Evolutionary conservation across 2,888 invertebrate species (phyloP), one percentile per base, ranked within the genome.

Genomic region (Punctoribates punctum): DNA sequence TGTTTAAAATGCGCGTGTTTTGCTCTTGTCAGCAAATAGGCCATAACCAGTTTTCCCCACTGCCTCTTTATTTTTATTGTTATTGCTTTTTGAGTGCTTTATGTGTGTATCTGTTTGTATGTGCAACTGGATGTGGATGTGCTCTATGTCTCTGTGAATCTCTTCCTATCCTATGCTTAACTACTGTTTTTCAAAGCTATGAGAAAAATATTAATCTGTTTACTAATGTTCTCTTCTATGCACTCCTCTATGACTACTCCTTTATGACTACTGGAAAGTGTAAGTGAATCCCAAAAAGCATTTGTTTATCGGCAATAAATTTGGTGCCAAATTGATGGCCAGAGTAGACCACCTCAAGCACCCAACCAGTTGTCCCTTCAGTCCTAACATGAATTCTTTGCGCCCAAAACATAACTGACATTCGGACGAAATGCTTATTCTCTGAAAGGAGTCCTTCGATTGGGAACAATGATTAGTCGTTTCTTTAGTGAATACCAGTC

Each of bases 1-100:
- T 48, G 73, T 73, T 73, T 73, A 73, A 73, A 73, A 73, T 73
- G 73, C 73, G 73, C 51, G 73, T 73, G 73, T 73, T 73, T 73
- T 73, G 51, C 51, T 6, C 5, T 57, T 73, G 73, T 73, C 73
- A 54, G 73, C 73, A 73, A 73, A 73, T 73, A 73, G 73, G 51
- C 73, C 73, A 73, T 73, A 73, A 73, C 73, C 73, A 48, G 73
- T 60, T 46, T 29, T 74, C 60, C 60, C 60, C 27, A 60, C 60
- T 6, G 60, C 20, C 60, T 60, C 60, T 60, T 60, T 60, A 60
- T 60, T 60, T 60, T 60, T 60, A 60, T 60, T 60, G 60, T 60
- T 60, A 60, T 60, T 60, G 60, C 60, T 60, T 60, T 60, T 60
- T 60, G 23, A 60, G 25, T 60, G 60, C 42, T 42, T 11, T 42